Percentiles rank a stretch among this genome's conserved stretches.
Conservation (phyloP, 2,888 invertebrate genomes). For the Pristionchus exspectatus region DNA sequence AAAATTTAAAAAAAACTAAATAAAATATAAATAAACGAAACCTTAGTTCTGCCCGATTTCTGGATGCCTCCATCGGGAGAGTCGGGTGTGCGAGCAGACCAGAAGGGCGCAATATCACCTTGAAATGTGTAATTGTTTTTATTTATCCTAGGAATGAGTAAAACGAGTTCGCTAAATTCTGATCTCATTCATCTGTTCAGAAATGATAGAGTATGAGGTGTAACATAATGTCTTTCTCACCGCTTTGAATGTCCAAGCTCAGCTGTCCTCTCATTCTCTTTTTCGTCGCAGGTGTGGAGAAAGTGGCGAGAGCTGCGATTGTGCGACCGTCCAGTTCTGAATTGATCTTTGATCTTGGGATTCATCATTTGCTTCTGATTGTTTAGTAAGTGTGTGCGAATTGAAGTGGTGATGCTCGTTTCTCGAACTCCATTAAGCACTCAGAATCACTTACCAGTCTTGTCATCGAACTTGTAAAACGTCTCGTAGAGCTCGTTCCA, state of each 20-base stretch:
- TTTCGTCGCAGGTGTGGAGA: not conserved
- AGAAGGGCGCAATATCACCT: slow-evolving; percentile 57
- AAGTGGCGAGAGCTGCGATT: slow-evolving; percentile 25
- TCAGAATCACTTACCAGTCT: not conserved
- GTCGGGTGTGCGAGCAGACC: slow-evolving; percentile 51
- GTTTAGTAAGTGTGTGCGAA: too few relatives aligned
- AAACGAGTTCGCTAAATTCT: too few relatives aligned
- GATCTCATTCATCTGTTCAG: too few relatives aligned
- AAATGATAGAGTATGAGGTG: too few relatives aligned
- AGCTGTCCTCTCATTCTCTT: slow-evolving; percentile 37
- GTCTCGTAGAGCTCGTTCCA: not conserved
- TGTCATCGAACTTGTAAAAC: slow-evolving; percentile 27
- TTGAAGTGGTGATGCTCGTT: too few relatives aligned
- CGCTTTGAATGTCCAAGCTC: slow-evolving; percentile 32
- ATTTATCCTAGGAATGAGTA: too few relatives aligned
- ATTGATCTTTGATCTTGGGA: not conserved
- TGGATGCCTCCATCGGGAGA: not conserved
- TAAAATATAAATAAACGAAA: too few relatives aligned
- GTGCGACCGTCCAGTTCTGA: slow-evolving; percentile 15
- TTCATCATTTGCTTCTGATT: not conserved
- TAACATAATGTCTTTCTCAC: not conserved
- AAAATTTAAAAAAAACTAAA: too few relatives aligned
- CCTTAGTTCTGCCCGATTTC: slow-evolving; percentile 16
- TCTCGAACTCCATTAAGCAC: too few relatives aligned
- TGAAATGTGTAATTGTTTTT: not conserved